Evolutionary conservation across 2,797 vertebrate species (phyloP), one percentile per base, ranked within the genome.

Genomic region (Rhabdophis nuchalis): DNA sequence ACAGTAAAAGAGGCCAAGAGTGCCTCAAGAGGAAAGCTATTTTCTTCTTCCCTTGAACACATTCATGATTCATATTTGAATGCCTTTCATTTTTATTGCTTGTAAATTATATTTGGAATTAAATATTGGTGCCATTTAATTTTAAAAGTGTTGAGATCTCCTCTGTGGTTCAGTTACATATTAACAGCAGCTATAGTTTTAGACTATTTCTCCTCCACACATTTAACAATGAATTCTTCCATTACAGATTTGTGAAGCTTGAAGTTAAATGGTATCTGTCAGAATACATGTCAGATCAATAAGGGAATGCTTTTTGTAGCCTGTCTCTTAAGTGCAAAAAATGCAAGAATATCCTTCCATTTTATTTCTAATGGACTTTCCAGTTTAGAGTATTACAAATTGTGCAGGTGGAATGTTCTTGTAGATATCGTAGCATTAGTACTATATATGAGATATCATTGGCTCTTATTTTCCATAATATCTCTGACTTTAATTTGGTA

Each of bases 391-490:
- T n/a, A 72, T 54, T 77, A 41, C 77, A 56, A 13, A 41, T 52
- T 61, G n/a, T 60, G 2, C 36, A 57, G 13, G 25, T 57, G 27
- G 56, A 7, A 87, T 92, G 0, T n/a, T 56, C 20, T 57, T 87
- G 18, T 72, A 53, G 29, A 41, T 92, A 36, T 13, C 50, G 16
- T 9, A 11, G 13, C 52, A 52, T 13, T n/a, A 0, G 8, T 5
- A 57, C 13, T 92, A 88, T 92, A 96, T 91, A 36, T 3, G 4
- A 54, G 64, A 93, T 92, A 90, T 29, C 29, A 89, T 36, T 14
- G 13, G 1, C 18, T 88, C 20, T 95, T 85, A 16, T 27, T 53
- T 1, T 23, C 61, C 89, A 58, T 46, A 1, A 54, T 52, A 36
- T 29, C 52, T 10, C n/a, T 58, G 5, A 93, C 60, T 29, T 5